phyloP scores from a whole-genome alignment of 2,797 vertebrate genomes.

The Apogon talboti region DNA sequence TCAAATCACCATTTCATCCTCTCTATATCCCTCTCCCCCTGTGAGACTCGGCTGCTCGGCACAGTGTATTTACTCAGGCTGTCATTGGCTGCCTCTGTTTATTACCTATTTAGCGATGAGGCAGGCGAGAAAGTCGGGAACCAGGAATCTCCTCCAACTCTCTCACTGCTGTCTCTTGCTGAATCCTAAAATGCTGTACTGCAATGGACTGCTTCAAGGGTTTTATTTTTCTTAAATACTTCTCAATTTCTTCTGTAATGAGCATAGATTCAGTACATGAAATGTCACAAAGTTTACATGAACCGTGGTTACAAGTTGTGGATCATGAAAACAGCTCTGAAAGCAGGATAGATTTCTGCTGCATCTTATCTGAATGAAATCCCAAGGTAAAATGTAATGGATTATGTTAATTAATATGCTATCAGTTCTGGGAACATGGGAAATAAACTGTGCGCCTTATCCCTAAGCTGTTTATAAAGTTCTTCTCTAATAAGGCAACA shows the following conservation, averaged over 20 bases:
- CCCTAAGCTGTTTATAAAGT: conserved; percentile 58
- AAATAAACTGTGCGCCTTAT: conserved; percentile 58
- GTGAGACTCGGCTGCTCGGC: conserved; percentile 44
- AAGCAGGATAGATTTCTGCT: conserved; percentile 28
- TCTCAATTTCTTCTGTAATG: conserved; percentile 30
- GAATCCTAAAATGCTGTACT: conserved; percentile 47
- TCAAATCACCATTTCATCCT: conserved; percentile 25
- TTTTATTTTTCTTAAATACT: conserved; percentile 18
- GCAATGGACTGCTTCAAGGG: conserved; percentile 45
- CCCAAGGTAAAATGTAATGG: conserved; percentile 51
- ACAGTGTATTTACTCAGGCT: conserved; percentile 59
- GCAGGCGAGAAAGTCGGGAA: conserved; percentile 36
- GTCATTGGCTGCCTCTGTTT: conserved; percentile 57
- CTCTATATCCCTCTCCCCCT: conserved; percentile 9
- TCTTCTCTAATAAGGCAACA: conserved; percentile 38
- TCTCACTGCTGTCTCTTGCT: conserved; percentile 32
- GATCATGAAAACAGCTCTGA: conserved; percentile 20
- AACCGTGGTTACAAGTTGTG: conserved; percentile 20
- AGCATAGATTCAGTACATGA: conserved; percentile 15
- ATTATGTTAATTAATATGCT: conserved; percentile 69
- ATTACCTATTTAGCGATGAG: conserved; percentile 50
- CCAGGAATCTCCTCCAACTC: conserved; percentile 34
- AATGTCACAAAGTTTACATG: conserved; percentile 35
- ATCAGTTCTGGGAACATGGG: conserved; percentile 58
- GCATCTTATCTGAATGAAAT: conserved; percentile 55